Base-by-base conservation (phyloP, 2,113 vertebrate species). In the Dicentrarchus labrax region DNA sequence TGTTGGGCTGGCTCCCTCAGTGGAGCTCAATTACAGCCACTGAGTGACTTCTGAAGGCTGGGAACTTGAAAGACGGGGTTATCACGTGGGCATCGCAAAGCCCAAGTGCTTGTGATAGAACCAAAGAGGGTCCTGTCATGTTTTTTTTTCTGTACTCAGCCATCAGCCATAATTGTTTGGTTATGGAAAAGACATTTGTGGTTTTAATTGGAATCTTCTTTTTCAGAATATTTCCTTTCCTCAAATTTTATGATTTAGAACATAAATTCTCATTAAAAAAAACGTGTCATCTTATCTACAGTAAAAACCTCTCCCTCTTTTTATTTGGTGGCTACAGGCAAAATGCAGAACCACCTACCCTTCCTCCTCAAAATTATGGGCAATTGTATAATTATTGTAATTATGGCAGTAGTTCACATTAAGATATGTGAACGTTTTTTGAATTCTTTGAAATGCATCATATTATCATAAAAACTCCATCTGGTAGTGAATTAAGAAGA, bases 71-170 rank as follows among this genome's bases (percentile, higher is more conserved):
- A 91, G 87, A 76, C 65, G 13, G 71, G 83, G 87, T 91, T 91
- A 94, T 94, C 94, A 84, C 77, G 51, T 75, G 86, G 84, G 64
- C 82, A 91, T 92, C 91, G 90, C 83, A 85, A 83, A 89, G 86
- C 62, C 71, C 64, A 67, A 92, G 88, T 56, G 24, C 86, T 68
- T 53, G 54, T 51, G 83, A 78, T 75, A 62, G 69, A 87, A 64
- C 59, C 72, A 79, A 17, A 77, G 72, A 86, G 70, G 61, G 39
- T 64, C 80, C 69, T 86, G 78, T 86, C 81, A 85, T 85, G 84
- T 84, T 80, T 51, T 39, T 67, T 59, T 54, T 73, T 71, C 45
- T 57, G n/a, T 24, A 48, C 41, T 8, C n/a, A 68, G 10, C 71
- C 41, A 72, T 77, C 66, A 45, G 71, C 50, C 15, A n/a, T 78